Evolutionary conservation across 2,888 invertebrate genomes (phyloP).

Genomic region (Ectemnius continuus): DNA sequence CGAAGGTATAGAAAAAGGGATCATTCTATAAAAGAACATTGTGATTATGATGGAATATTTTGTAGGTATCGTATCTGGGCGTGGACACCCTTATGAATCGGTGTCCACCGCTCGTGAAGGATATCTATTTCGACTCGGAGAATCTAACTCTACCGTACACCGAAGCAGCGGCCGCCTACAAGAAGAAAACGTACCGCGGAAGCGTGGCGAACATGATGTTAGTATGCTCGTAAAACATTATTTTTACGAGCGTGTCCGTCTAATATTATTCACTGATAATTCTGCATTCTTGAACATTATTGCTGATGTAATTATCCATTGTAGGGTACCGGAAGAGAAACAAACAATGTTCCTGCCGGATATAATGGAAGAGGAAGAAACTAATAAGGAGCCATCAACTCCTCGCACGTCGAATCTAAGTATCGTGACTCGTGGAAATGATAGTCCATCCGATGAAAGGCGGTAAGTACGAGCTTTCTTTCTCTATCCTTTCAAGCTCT

Average conservation of each 20-base stretch:
- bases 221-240: conserved; percentile 58
- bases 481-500: conserved; percentile 24
- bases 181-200: conserved; percentile 80
- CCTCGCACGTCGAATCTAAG: conserved; percentile 69
- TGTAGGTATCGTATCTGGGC: conserved; percentile 80
- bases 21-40: neutral
- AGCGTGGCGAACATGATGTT: conserved; percentile 81
- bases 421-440: conserved; percentile 61
- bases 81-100: conserved; percentile 80
- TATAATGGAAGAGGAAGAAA: conserved; percentile 79
- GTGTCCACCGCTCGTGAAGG: conserved; percentile 80
- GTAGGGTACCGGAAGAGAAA: conserved; percentile 80
- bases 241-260: neutral
- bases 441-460: conserved; percentile 66
- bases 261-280: too few relatives aligned
- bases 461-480: conserved; percentile 64
- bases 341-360: conserved; percentile 80
- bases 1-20: conserved; percentile 76
- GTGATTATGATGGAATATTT: neutral
- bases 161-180: conserved; percentile 80
- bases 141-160: conserved; percentile 80
- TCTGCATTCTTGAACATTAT: too few relatives aligned
- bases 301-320: neutral
- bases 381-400: conserved; percentile 54
- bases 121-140: conserved; percentile 79